Base-by-base conservation (phyloP, 2,888 invertebrate species). In the Ecliptopera silaceata region DNA sequence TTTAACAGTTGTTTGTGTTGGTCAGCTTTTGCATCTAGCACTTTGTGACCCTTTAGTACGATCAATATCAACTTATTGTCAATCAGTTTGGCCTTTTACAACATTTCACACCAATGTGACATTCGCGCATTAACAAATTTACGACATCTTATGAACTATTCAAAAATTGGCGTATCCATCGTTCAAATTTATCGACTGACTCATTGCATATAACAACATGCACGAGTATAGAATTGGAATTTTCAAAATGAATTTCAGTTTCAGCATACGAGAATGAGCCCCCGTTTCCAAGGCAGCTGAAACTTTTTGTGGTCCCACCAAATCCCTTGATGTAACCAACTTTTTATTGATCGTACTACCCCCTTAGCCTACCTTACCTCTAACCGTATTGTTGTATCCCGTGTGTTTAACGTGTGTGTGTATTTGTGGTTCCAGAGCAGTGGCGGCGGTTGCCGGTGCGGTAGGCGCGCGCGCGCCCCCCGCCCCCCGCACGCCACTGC, bases 401-500 rank as follows among this genome's bases (percentile, higher is more conserved):
- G 76, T 79, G 80, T 86, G 80, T 86, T 87, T 86, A 88, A 86
- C 74, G 75, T 81, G 70, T 86, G 82, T 82, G 81, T 87, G 84
- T 88, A 79, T 89, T 88, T 90, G 88, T 91, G 88, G 91, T 91
- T 92, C 91, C 91, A 92, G 92, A 92, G 92, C 92, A 92, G 92
- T 92, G 91, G 91, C 91, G 91, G 91, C 90, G 91, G 90, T 82
- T 91, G 92, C 84, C 91, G 86, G 82, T 91, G 91, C 85, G 86
- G 85, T 77, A 85, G 89, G 83, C 90, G 91, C 87, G 89, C 92
- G 85, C 93, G 93, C 91, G 91, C 92, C 82, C 89, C 93, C 92
- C 93, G 92, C 91, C 93, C 93, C 89, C 93, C 93, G 93, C 94
- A 94, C 94, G 93, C 93, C 93, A 92, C 93, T 93, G 94, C 93